Conservation (phyloP, 2,888 invertebrate genomes). For the Epistrophe grossulariae region DNA sequence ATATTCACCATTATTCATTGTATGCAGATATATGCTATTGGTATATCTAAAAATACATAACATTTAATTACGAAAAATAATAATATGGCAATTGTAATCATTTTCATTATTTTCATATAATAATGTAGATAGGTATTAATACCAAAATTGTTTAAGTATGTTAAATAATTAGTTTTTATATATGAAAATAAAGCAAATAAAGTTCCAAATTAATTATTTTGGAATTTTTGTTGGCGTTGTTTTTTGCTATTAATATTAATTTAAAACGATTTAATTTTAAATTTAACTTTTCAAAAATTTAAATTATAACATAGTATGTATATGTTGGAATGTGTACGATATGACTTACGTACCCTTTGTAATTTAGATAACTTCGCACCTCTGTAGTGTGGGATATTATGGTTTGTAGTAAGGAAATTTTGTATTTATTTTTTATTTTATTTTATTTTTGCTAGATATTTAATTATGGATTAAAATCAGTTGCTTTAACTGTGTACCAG, state of each 20-base stretch:
- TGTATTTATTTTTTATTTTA: too few species aligned
- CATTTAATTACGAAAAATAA: conserved; percentile 23
- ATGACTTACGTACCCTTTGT: too few species aligned
- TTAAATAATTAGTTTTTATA: conserved; percentile 26
- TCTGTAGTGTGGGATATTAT: too few species aligned
- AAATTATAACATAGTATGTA: background rate
- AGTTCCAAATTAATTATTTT: conserved; percentile 5
- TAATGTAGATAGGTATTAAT: background rate
- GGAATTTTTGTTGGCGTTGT: background rate
- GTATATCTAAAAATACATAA: background rate
- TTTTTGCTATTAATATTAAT: background rate
- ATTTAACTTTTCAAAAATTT: background rate
- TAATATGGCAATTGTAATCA: conserved; percentile 22
- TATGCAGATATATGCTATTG: background rate
- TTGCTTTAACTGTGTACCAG: too few species aligned
- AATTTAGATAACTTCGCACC: too few species aligned
- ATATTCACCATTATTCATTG: background rate
- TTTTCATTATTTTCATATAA: conserved; percentile 9
- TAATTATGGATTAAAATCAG: too few species aligned
- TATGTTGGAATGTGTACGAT: too few species aligned
- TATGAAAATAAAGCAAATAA: conserved; percentile 4
- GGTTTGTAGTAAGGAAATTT: too few species aligned
- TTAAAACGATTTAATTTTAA: background rate
- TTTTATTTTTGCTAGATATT: too few species aligned
- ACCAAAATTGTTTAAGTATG: conserved; percentile 1